Percentiles rank a stretch among this genome's conserved stretches.
Conservation (phyloP, 2,113 vertebrate species). For the Ia io region DNA sequence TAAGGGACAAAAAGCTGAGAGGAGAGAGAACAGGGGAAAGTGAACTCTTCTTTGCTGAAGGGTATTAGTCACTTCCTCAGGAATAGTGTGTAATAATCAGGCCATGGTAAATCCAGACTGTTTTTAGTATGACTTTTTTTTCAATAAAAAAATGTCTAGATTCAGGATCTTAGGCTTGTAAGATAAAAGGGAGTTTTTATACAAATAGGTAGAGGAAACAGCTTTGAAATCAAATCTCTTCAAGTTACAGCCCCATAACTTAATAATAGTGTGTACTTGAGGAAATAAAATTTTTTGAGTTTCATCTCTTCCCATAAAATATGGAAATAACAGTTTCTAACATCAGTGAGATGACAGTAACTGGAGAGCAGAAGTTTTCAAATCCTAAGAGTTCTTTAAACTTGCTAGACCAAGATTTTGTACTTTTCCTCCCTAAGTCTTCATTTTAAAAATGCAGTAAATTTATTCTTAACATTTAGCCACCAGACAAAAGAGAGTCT, state of each 20-base stretch:
- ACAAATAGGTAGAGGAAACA: background rate
- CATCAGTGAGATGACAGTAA: background rate
- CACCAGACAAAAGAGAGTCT: background rate
- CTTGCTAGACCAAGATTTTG: background rate
- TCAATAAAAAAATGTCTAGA: background rate
- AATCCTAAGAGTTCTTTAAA: background rate
- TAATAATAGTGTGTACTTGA: background rate
- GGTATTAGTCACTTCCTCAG: background rate
- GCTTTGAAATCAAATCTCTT: conserved; percentile 15
- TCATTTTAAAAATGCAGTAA: conserved; percentile 16
- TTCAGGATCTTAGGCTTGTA: background rate
- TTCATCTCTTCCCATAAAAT: background rate
- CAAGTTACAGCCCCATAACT: background rate
- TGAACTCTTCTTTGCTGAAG: background rate
- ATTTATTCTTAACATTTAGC: conserved; percentile 34
- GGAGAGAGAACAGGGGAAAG: background rate
- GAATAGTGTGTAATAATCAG: background rate
- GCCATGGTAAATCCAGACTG: background rate
- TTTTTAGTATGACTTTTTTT: background rate
- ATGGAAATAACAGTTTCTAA: background rate
- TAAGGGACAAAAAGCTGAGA: background rate
- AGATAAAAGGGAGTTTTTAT: background rate
- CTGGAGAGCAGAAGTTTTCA: background rate
- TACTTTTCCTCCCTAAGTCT: background rate
- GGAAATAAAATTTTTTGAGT: background rate